Evolutionary conservation across 2,113 vertebrate genomes (phyloP).

Genomic region (Marcusenius ussheri): DNA sequence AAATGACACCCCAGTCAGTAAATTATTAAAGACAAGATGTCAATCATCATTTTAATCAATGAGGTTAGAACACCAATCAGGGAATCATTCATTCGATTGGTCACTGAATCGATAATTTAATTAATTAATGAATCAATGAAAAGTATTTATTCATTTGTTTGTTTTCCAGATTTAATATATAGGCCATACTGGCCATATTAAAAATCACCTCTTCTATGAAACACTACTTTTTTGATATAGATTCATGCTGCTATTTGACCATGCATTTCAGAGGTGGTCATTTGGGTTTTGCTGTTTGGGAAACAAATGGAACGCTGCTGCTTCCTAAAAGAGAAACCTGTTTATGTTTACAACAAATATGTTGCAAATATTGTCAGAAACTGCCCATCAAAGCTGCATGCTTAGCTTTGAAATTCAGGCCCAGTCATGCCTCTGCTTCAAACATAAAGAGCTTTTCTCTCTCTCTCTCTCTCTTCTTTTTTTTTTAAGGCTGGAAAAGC

Average conservation of each 20-base stretch:
- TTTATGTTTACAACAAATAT: neutral
- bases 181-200: neutral
- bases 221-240: neutral
- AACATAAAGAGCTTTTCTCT: constrained; percentile 20
- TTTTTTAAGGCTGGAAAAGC: constrained; percentile 13
- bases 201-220: neutral
- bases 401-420: neutral
- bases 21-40: neutral
- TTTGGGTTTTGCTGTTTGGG: neutral
- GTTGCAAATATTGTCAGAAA: neutral
- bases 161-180: neutral
- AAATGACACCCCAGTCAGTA: neutral
- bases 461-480: neutral
- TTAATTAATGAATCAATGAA: neutral
- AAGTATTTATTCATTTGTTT: neutral
- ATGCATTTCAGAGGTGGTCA: neutral
- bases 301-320: neutral
- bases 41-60: neutral
- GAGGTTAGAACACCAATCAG: neutral
- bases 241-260: neutral
- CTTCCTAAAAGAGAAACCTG: neutral
- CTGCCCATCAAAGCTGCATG: neutral
- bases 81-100: neutral
- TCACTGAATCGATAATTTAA: neutral
- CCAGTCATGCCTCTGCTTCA: neutral